Conservation (phyloP, 2,797 vertebrate species). For the Lutjanus argentimaculatus region DNA sequence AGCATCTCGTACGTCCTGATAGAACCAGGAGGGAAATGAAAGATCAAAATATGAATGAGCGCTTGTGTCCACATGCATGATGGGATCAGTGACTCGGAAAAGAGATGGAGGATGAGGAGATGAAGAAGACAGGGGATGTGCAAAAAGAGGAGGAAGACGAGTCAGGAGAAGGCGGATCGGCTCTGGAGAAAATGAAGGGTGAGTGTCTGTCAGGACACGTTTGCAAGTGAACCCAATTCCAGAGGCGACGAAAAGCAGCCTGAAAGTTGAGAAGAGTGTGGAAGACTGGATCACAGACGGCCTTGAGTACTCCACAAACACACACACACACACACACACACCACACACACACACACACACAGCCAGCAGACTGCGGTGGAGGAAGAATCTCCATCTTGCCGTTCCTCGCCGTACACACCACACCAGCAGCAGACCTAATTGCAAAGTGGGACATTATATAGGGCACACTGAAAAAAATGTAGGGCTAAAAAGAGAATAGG, state of each 20-base stretch:
- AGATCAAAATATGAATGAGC: not conserved
- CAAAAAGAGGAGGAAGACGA: not conserved
- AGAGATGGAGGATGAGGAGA: not conserved
- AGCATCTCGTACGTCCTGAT: not conserved
- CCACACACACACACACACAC: slow-evolving; percentile 24
- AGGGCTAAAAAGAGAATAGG: slow-evolving; percentile 62
- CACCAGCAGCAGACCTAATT: slow-evolving; percentile 72
- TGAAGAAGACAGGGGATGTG: not conserved
- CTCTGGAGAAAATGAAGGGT: not conserved
- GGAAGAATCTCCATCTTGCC: slow-evolving; percentile 27
- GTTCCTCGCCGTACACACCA: slow-evolving; percentile 29
- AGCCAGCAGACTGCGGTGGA: not conserved
- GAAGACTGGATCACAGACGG: not conserved
- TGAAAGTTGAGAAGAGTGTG: slow-evolving; percentile 19
- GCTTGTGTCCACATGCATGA: no score
- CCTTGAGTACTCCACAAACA: slow-evolving; percentile 5
- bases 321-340: slow-evolving; percentile 18
- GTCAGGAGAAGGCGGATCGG: not conserved
- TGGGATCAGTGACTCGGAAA: no score
- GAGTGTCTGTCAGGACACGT: slow-evolving; percentile 24
- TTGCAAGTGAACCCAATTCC: slow-evolving; percentile 23
- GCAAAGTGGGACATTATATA: slow-evolving; percentile 81
- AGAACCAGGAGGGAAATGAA: not conserved
- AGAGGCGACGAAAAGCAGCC: slow-evolving; percentile 31
- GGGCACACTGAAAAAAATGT: slow-evolving; percentile 61